Evolutionary conservation across 2,113 vertebrate species (phyloP).

Genomic region (Cairina moschata): DNA sequence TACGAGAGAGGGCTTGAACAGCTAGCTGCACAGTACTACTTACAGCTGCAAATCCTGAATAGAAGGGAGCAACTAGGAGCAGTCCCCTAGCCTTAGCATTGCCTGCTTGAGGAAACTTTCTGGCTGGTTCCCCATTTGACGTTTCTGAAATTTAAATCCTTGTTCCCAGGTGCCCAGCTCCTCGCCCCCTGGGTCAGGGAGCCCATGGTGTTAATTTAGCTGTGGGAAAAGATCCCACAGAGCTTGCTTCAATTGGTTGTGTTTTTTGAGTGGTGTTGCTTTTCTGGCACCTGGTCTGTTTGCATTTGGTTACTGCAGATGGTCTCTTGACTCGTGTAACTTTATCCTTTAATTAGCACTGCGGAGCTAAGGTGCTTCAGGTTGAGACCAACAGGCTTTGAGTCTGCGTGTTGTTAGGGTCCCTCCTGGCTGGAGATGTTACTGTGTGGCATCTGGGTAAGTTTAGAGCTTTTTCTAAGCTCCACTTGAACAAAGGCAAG

Average conservation of each 20-base stretch:
- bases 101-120: not conserved
- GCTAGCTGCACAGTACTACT: not conserved
- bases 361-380: not conserved
- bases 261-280: not conserved
- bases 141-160: not conserved
- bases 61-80: not conserved
- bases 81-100: not conserved
- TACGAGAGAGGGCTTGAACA: not conserved
- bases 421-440: not conserved
- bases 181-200: not conserved
- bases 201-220: not conserved
- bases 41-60: not conserved
- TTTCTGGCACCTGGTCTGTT: slow-evolving; percentile 13
- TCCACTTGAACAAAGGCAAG: not conserved
- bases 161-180: not conserved
- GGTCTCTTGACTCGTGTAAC: not conserved
- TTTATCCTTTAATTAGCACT: slow-evolving; percentile 12
- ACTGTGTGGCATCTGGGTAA: not conserved
- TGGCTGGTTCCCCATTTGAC: not conserved
- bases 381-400: not conserved
- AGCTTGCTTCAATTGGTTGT: not conserved
- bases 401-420: not conserved
- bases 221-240: not conserved
- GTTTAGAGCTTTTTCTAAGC: not conserved
- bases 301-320: not conserved